phyloP scores from a whole-genome alignment of 2,888 invertebrate species.

The Urechis unicinctus region DNA sequence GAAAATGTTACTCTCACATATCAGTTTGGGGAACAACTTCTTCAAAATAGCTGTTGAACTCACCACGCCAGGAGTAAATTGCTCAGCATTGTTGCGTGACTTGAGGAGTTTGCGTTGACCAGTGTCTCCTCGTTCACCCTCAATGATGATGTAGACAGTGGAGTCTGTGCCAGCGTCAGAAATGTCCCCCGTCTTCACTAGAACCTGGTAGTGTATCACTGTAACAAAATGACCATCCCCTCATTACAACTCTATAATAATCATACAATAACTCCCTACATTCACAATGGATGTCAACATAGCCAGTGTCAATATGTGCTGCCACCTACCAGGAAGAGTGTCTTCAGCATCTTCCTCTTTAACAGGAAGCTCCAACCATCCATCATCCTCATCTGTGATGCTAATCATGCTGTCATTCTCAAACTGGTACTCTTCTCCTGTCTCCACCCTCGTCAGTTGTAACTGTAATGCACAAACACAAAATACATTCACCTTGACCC shows the following conservation, averaged over 20 bases:
- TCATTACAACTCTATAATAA: too few species aligned
- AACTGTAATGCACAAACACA: too few species aligned
- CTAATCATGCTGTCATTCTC: conserved; percentile 29
- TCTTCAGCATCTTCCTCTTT: too few species aligned
- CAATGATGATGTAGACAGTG: conserved; percentile 18
- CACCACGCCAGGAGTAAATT: conserved; percentile 43
- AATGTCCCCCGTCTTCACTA: conserved; percentile 25
- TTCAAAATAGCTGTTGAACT: too few species aligned
- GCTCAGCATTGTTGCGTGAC: conserved; percentile 20
- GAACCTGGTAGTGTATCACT: conserved; percentile 25
- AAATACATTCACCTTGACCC: too few species aligned
- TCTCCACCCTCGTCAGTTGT: too few species aligned
- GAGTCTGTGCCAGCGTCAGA: conserved; percentile 22
- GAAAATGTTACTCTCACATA: too few species aligned
- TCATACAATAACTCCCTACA: too few species aligned
- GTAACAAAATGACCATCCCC: conserved; percentile 12
- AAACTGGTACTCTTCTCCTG: conserved; percentile 22
- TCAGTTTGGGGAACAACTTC: too few species aligned
- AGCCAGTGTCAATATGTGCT: too few species aligned
- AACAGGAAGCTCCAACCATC: conserved; percentile 37
- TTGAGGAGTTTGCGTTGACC: conserved; percentile 17
- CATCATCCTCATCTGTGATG: conserved; percentile 33
- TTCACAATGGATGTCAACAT: too few species aligned
- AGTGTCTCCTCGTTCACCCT: conserved; percentile 21
- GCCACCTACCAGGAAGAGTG: too few species aligned